Conservation (phyloP, 2,888 invertebrate species). For the Sericinus montela region DNA sequence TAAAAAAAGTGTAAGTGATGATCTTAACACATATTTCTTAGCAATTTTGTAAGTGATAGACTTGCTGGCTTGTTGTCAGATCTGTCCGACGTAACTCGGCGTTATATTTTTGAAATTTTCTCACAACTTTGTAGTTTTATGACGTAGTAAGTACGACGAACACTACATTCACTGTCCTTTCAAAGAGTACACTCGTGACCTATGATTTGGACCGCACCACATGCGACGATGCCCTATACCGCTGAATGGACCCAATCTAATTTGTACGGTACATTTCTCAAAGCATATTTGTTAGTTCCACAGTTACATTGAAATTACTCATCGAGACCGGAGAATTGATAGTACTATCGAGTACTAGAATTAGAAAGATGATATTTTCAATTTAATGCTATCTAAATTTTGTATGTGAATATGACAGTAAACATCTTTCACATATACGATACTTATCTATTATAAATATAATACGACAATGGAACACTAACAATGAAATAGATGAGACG, state of each 20-base stretch:
- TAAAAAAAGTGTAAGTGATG: too few relatives aligned
- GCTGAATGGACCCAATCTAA: constrained; percentile 57
- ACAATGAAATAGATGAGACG: constrained; percentile 54
- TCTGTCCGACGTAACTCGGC: too few relatives aligned
- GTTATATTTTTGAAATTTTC: too few relatives aligned
- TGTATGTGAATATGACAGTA: constrained; percentile 27
- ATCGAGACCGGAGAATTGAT: constrained; percentile 66
- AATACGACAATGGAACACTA: constrained; percentile 64
- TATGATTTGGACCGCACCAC: constrained; percentile 63
- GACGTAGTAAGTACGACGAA: not conserved
- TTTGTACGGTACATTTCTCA: constrained; percentile 67
- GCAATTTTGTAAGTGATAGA: too few relatives aligned
- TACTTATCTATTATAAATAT: constrained; percentile 61
- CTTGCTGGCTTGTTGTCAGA: too few relatives aligned
- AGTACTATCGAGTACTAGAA: constrained; percentile 54
- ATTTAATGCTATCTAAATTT: constrained; percentile 36
- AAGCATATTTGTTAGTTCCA: constrained; percentile 68
- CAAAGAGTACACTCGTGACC: constrained; percentile 48
- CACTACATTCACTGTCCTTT: constrained; percentile 30
- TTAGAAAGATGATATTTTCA: constrained; percentile 33
- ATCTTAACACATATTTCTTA: too few relatives aligned
- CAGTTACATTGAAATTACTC: constrained; percentile 63
- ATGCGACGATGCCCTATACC: constrained; percentile 39
- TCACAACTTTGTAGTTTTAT: not conserved
- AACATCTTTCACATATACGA: constrained; percentile 45